Evolutionary conservation across 2,797 vertebrate species (phyloP).

Genomic region (Brachymystax lenok): DNA sequence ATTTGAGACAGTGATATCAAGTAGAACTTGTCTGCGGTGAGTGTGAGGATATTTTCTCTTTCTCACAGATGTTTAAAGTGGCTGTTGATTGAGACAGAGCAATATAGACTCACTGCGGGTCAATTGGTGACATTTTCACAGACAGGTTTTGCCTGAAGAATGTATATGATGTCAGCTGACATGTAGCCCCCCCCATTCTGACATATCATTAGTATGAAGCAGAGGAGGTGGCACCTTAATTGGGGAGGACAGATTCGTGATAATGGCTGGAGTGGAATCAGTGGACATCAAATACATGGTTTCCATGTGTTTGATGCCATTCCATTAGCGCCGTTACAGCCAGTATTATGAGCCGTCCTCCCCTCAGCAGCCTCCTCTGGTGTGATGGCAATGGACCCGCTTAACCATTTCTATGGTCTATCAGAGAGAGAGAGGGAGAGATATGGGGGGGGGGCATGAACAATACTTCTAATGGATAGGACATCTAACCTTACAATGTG

Average conservation of each 20-base stretch:
- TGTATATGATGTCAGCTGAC: neutral
- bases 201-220: neutral
- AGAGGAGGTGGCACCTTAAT: too few species aligned
- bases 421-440: too few species aligned
- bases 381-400: conserved; percentile 1
- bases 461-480: neutral
- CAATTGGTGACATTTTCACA: conserved; percentile 8
- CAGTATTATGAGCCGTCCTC: too few species aligned
- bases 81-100: conserved; percentile 14
- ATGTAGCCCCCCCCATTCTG: neutral
- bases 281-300: too few species aligned
- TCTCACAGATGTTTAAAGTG: neutral
- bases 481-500: neutral
- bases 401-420: conserved; percentile 4
- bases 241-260: too few species aligned
- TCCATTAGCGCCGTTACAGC: too few species aligned
- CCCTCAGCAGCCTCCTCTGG: too few species aligned
- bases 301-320: too few species aligned
- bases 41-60: neutral
- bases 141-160: neutral
- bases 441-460: too few species aligned
- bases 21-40: neutral
- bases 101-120: neutral
- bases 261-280: too few species aligned
- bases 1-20: neutral